Evolutionary conservation across 2,113 vertebrate species (phyloP).

Genomic region (human): GRCh38 chr5:598001-598500

Average conservation of each 20-base stretch:
- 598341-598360: neutral
- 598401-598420: neutral
- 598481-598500: neutral
- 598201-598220: neutral
- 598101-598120: fast-evolving
- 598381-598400: neutral
- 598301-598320: neutral
- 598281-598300: neutral
- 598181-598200: no score
- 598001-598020: neutral
- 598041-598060: neutral
- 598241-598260: neutral
- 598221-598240: neutral
- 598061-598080: neutral
- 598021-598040: neutral
- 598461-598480: neutral
- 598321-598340: neutral
- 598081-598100: neutral
- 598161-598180: neutral
- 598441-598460: neutral
- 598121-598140: neutral
- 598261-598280: neutral
- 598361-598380: no score
- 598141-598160: neutral
- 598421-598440: no score